phyloP scores from a whole-genome alignment of 2,888 invertebrate genomes.

The Sesamia inferens region DNA sequence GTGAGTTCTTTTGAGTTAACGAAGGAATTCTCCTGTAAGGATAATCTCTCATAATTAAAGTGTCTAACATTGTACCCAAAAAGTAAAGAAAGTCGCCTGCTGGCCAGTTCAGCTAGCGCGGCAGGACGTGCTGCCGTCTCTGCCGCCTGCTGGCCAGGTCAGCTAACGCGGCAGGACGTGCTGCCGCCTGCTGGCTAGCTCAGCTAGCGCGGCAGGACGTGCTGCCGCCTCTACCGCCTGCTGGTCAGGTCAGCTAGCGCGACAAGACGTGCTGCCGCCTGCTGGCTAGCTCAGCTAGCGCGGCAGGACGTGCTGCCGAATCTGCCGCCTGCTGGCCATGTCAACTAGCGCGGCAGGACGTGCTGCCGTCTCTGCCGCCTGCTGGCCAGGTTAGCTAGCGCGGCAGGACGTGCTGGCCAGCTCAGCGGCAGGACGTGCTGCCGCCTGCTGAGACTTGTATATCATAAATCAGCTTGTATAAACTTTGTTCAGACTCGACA shows the following conservation, averaged over 20 bases:
- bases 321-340: no score
- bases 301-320: background rate
- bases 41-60: no score
- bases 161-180: background rate
- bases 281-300: background rate
- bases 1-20: background rate
- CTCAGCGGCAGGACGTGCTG: no score
- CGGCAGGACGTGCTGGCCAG: background rate
- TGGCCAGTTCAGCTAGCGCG: no score
- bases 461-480: background rate
- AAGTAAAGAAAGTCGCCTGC: no score
- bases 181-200: no score
- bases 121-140: no score
- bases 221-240: background rate
- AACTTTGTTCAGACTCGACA: constrained; percentile 91
- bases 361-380: no score
- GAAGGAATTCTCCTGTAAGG: background rate
- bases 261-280: background rate
- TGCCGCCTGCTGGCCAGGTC: no score
- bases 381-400: background rate
- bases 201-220: background rate
- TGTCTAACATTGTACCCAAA: no score
- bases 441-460: no score
- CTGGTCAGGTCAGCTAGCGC: background rate
- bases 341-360: background rate